Evolutionary conservation across 2,113 vertebrate genomes (phyloP).

Genomic region (Butorides virescens): DNA sequence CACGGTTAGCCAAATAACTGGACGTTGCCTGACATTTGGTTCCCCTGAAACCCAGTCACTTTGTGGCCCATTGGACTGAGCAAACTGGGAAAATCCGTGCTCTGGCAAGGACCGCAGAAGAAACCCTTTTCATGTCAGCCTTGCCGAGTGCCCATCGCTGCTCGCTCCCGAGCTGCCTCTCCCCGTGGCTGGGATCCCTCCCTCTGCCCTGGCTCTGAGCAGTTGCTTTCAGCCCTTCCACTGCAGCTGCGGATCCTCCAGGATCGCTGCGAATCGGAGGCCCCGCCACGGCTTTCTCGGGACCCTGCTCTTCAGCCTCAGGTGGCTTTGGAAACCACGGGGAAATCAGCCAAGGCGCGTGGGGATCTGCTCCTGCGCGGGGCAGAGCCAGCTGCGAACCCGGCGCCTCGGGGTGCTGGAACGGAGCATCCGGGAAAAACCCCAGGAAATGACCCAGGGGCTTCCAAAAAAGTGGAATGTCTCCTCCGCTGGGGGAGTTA

Average conservation of each 20-base stretch:
- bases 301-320: not conserved
- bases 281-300: not conserved
- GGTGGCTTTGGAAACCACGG: not conserved
- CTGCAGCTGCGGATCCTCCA: not conserved
- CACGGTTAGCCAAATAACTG: not conserved
- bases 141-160: rapidly evolving
- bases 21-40: not conserved
- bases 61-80: not conserved
- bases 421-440: not conserved
- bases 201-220: not conserved
- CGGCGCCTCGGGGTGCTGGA: rapidly evolving
- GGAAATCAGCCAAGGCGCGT: rapidly evolving
- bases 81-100: not conserved
- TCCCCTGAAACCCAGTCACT: not conserved
- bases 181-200: not conserved
- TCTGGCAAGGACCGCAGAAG: not conserved
- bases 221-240: not conserved
- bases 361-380: not conserved
- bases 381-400: rapidly evolving
- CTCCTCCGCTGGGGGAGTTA: not conserved
- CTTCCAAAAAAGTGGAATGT: not conserved
- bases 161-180: not conserved
- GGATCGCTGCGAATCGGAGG: not conserved
- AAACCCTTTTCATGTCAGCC: not conserved
- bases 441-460: not conserved